A percentile compares a stretch with the other conserved stretches of the same genome.
phyloP scores from a whole-genome alignment of 2,888 invertebrate species.

The Phlogophora meticulosa region DNA sequence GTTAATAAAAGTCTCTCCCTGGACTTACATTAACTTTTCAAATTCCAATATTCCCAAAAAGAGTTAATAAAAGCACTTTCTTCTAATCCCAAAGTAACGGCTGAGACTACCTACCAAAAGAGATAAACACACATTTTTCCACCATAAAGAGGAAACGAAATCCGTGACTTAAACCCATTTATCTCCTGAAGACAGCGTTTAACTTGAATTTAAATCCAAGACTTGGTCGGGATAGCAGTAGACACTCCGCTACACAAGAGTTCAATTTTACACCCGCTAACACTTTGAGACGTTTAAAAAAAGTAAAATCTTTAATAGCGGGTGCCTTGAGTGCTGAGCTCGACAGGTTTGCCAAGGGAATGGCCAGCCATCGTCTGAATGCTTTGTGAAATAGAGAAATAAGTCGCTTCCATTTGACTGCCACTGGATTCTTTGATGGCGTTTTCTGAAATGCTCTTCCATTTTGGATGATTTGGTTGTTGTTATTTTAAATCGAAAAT shows the following conservation, averaged over 20 bases:
- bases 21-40: too few species aligned
- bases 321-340: constrained; percentile 43
- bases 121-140: constrained; percentile 30
- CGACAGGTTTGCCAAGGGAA: constrained; percentile 63
- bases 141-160: constrained; percentile 36
- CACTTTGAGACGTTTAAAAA: constrained; percentile 60
- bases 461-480: constrained; percentile 5
- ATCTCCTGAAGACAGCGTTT: constrained; percentile 53
- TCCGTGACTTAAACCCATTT: constrained; percentile 57
- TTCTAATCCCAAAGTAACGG: constrained; percentile 17
- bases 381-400: constrained; percentile 61
- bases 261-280: constrained; percentile 59
- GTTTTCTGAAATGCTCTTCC: constrained; percentile 37
- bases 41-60: background rate
- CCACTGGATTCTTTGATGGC: constrained; percentile 41
- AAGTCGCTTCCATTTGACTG: constrained; percentile 61
- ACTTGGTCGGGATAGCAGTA: constrained; percentile 45
- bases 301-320: constrained; percentile 57
- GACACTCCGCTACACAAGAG: constrained; percentile 55
- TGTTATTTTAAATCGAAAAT: background rate
- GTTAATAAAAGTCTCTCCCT: too few species aligned
- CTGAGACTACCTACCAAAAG: constrained; percentile 6
- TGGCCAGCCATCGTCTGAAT: constrained; percentile 56
- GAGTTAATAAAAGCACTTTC: background rate
- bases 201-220: constrained; percentile 62